These are phyloP conservation scores for Anagyrus pseudococci DNA, from an alignment of 2,888 invertebrate species.

Conservation along the genomic window DNA sequence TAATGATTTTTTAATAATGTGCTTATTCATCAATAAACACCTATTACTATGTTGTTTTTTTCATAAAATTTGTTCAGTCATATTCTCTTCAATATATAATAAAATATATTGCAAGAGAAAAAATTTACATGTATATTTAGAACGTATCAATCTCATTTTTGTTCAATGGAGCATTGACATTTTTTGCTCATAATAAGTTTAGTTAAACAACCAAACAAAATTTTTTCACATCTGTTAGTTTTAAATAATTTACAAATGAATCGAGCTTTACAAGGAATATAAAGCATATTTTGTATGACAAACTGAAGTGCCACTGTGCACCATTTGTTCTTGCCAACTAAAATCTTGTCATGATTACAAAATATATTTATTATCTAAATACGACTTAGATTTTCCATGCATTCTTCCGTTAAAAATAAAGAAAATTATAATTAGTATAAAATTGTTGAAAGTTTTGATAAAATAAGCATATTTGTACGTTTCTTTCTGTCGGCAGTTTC, in stretches of 20 bases:
- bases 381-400: conserved; percentile 15
- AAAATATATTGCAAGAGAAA: conserved; percentile 38
- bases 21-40: conserved; percentile 19
- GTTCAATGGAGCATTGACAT: conserved; percentile 22
- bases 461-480: conserved; percentile 21
- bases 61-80: conserved; percentile 29
- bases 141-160: conserved; percentile 27
- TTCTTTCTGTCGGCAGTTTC: conserved; percentile 25
- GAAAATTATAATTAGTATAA: conserved; percentile 31
- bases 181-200: conserved; percentile 14
- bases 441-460: conserved; percentile 24
- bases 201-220: conserved; percentile 19
- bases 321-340: too few species aligned
- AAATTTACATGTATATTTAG: conserved; percentile 31
- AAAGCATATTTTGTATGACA: conserved; percentile 12
- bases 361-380: conserved; percentile 15
- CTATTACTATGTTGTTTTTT: conserved; percentile 18
- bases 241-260: conserved; percentile 16
- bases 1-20: conserved; percentile 22
- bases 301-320: too few species aligned
- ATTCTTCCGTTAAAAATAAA: conserved; percentile 25
- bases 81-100: conserved; percentile 37
- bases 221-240: conserved; percentile 13
- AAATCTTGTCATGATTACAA: too few species aligned
- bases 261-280: neutral